Percentiles rank a stretch among this genome's conserved stretches.
Evolutionary conservation across 2,888 invertebrate species (phyloP).

Genomic region (Synergus itoensis): DNA sequence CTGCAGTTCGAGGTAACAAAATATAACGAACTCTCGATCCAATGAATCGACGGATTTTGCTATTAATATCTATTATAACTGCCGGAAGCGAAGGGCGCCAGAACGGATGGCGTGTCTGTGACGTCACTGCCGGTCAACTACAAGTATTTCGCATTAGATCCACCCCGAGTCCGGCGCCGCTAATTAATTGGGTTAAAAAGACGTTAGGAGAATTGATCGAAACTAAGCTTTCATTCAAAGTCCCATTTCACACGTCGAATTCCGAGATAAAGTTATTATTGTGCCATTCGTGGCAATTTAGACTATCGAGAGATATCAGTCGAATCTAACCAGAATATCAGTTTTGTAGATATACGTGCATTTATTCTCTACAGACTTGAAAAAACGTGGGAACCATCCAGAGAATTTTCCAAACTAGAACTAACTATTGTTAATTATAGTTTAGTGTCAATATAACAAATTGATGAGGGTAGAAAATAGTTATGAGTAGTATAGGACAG

Average conservation of each 20-base stretch:
- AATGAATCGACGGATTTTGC: conserved; percentile 56
- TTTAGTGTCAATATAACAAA: too few species aligned
- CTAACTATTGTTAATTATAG: too few species aligned
- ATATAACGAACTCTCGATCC: conserved; percentile 40
- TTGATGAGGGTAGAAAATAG: neutral
- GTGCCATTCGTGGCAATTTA: conserved; percentile 2
- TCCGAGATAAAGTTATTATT: conserved; percentile 49
- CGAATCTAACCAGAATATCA: neutral
- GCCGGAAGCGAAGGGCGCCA: conserved; percentile 67
- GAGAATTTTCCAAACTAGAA: neutral
- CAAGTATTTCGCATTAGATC: conserved; percentile 77
- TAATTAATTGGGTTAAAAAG: conserved; percentile 77
- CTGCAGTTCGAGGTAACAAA: neutral
- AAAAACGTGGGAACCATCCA: neutral
- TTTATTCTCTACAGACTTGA: too few species aligned
- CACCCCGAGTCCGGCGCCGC: conserved; percentile 52
- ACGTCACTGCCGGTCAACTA: conserved; percentile 76
- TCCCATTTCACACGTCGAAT: conserved; percentile 43
- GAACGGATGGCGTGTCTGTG: conserved; percentile 65
- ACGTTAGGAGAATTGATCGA: conserved; percentile 74
- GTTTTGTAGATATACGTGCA: neutral
- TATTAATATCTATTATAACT: conserved; percentile 76
- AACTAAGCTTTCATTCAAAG: conserved; percentile 49
- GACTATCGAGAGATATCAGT: neutral
- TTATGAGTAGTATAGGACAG: neutral